phyloP scores from a whole-genome alignment of 30 jellyfish, hydroid and myxozoan species.

The Rhopilema esculentum region DNA sequence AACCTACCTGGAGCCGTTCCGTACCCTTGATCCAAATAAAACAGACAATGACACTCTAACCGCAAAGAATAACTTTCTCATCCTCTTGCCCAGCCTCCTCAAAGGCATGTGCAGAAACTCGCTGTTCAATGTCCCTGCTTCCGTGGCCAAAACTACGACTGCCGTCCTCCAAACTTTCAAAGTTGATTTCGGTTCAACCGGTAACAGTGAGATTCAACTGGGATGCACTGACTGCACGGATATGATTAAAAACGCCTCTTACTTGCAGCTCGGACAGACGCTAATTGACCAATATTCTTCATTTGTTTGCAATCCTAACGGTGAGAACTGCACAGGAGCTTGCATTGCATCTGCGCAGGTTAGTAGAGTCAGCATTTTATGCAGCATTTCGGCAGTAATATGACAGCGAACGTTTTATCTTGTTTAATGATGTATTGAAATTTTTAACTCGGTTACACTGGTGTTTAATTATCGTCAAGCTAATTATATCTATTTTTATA shows the following conservation, averaged over 20 bases:
- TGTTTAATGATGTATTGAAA: too few species aligned
- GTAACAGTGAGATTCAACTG: slow-evolving; percentile 24
- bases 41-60: slow-evolving; percentile 31
- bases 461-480: too few species aligned
- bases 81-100: background rate
- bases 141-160: slow-evolving; percentile 52
- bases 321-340: slow-evolving; percentile 57
- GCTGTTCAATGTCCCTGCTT: slow-evolving; percentile 16
- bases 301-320: slow-evolving; percentile 55
- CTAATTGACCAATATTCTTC: slow-evolving; percentile 16
- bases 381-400: too few species aligned
- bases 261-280: slow-evolving; percentile 34
- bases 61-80: slow-evolving; percentile 21
- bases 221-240: slow-evolving; percentile 65
- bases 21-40: slow-evolving; percentile 32
- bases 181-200: background rate
- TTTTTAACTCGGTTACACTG: too few species aligned
- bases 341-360: slow-evolving; percentile 75
- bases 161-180: slow-evolving; percentile 43
- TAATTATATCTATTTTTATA: too few species aligned
- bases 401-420: too few species aligned
- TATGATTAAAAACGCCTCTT: slow-evolving; percentile 37
- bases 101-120: slow-evolving; percentile 55
- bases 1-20: slow-evolving; percentile 11
- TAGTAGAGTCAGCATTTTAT: background rate